A percentile compares a stretch with the other conserved stretches of the same genome.
Evolutionary conservation across 2,113 vertebrate species (phyloP).

Genomic region (Aspidoscelis tigris): DNA sequence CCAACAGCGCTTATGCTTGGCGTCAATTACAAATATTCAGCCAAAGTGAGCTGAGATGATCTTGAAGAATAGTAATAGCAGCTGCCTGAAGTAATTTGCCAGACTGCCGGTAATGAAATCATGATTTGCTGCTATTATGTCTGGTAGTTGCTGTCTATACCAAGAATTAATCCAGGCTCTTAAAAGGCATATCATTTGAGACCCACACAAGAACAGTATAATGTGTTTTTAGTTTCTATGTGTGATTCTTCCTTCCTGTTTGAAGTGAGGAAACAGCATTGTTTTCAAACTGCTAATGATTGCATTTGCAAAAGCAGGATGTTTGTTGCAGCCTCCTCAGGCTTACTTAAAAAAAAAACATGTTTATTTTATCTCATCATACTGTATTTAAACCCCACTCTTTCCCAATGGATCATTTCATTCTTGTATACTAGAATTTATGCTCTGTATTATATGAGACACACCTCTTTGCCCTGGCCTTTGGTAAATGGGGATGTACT

Average conservation of each 20-base stretch:
- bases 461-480: too few species aligned
- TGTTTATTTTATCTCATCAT: too few species aligned
- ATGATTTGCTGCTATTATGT: constrained; percentile 7
- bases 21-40: constrained; percentile 30
- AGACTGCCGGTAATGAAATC: constrained; percentile 28
- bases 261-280: constrained; percentile 1
- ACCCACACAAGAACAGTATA: neutral
- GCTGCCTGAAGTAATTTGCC: constrained; percentile 36
- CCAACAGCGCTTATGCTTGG: neutral
- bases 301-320: neutral
- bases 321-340: neutral
- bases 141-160: constrained; percentile 24
- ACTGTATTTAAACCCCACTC: too few species aligned
- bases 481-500: too few species aligned
- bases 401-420: too few species aligned
- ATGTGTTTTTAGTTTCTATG: constrained; percentile 30
- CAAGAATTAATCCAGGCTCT: constrained; percentile 34
- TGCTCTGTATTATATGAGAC: too few species aligned
- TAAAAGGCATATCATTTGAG: constrained; percentile 19
- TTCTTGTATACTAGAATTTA: too few species aligned
- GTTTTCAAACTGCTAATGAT: neutral
- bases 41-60: neutral
- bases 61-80: neutral
- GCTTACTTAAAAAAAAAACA: too few species aligned
- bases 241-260: neutral